Evolutionary conservation across 1,140 invertebrate genomes (phyloP), one percentile per base, ranked within the genome.

Genomic region (Diuraphis noxia): DNA sequence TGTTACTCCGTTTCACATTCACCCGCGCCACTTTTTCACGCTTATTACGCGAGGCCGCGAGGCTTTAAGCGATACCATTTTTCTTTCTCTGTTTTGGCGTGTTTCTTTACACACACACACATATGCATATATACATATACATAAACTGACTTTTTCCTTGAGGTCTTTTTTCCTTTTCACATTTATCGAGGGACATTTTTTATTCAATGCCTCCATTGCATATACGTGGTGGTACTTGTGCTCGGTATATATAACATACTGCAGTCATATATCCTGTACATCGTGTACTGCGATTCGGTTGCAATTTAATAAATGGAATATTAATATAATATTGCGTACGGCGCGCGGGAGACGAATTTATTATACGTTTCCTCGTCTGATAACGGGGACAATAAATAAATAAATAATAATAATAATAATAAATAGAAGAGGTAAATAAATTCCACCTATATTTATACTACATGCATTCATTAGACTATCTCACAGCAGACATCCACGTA

Each of bases 101-200:
- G 85, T 52, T 34, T 0, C 85, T 38, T 81, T 38, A 25, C 23
- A 40, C 79, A 25, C 38, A 52, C 52, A 52, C 52, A 25, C 52
- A 52, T 4, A 56, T 10, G 4, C 56, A 63, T 13, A 63, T 4
- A n/a, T 21, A 52, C 49, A 52, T 25, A n/a, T 84, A 82, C 30
- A 84, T n/a, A 84, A 84, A 84, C 82, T 84, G 82, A 84, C 82
- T 84, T 84, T 84, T 84, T 84, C 41, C 82, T 84, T 84, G 34
- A 84, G 82, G 30, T 84, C 41, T 84, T 84, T 84, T 41, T 84
- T 84, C 30, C n/a, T 30, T 84, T 84, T 43, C 30, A n/a, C 41
- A 43, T 84, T 84, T 84, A 84, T 84, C 41, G 82, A 84, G 82
- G 41, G 82, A 84, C 82, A 43, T 84, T 84, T 84, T 43, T 84